Evolutionary conservation across 2,797 vertebrate species (phyloP).

Genomic region (Cossypha niveicapilla): DNA sequence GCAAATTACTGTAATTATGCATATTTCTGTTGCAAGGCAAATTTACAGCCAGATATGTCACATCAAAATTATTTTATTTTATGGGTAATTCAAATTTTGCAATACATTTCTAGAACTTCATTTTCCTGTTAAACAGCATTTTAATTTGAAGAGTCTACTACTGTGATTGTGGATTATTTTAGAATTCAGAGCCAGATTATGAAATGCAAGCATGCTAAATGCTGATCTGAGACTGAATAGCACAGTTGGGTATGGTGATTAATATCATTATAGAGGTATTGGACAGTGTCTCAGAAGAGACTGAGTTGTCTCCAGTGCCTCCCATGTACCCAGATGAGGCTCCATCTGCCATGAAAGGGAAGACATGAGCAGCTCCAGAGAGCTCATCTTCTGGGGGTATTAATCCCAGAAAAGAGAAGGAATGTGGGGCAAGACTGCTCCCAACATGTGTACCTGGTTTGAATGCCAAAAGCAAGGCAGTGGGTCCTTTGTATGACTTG

Average conservation of each 20-base stretch:
- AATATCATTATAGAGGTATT: background rate
- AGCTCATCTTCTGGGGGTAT: background rate
- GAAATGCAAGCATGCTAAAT: slow-evolving; percentile 17
- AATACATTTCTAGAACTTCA: slow-evolving; percentile 52
- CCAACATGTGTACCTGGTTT: fast-evolving
- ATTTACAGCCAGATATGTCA: slow-evolving; percentile 62
- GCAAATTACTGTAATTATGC: slow-evolving; percentile 67
- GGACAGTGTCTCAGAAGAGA: background rate
- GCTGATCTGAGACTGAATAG: background rate
- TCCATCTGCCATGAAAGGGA: background rate
- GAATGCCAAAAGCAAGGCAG: background rate
- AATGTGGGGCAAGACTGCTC: background rate
- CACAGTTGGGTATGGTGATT: background rate
- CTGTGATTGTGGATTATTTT: slow-evolving; percentile 18
- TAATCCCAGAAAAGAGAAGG: background rate
- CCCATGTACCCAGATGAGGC: background rate
- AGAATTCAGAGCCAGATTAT: slow-evolving; percentile 16
- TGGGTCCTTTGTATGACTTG: background rate
- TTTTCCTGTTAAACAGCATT: slow-evolving; percentile 61
- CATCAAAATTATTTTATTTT: slow-evolving; percentile 62
- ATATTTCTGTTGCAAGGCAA: slow-evolving; percentile 62
- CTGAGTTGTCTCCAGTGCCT: background rate
- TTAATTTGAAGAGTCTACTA: slow-evolving; percentile 52
- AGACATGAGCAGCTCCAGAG: background rate
- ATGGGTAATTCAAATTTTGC: slow-evolving; percentile 56